Evolutionary conservation across 1,140 invertebrate species (phyloP).

Genomic region (Phortica variegata): DNA sequence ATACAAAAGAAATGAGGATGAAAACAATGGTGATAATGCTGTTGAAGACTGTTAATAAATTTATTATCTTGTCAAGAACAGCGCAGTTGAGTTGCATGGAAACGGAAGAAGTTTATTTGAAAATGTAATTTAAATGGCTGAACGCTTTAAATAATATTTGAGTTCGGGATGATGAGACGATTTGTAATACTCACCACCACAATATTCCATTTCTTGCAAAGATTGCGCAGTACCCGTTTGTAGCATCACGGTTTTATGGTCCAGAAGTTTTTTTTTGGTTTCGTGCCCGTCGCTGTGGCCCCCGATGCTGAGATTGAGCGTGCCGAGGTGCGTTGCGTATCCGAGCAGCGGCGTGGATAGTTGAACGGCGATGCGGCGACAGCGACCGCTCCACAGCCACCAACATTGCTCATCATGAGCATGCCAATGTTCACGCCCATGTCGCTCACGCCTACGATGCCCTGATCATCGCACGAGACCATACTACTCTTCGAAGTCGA

Average conservation of each 20-base stretch:
- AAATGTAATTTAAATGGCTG: background rate
- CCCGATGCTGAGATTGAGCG: constrained; percentile 25
- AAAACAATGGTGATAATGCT: constrained; percentile 23
- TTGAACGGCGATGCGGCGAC: constrained; percentile 37
- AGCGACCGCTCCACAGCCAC: constrained; percentile 1
- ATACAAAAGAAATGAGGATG: constrained; percentile 21
- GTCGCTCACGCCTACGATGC: constrained; percentile 37
- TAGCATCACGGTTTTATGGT: constrained; percentile 57
- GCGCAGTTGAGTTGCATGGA: constrained; percentile 1
- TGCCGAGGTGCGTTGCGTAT: constrained; percentile 40
- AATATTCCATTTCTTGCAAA: constrained; percentile 53
- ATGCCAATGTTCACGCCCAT: constrained; percentile 3
- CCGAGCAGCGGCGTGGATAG: constrained; percentile 40
- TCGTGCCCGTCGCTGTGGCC: constrained; percentile 38
- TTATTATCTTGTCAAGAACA: constrained; percentile 51
- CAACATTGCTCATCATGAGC: constrained; percentile 1
- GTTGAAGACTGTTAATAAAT: constrained; percentile 40
- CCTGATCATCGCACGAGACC: constrained; percentile 51
- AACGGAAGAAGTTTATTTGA: constrained; percentile 41
- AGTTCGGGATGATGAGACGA: background rate
- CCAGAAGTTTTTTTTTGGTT: constrained; percentile 55
- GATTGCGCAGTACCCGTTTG: constrained; percentile 46
- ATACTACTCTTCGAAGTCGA: constrained; percentile 54
- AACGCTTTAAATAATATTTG: background rate
- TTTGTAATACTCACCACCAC: constrained; percentile 43